Percentiles rank a stretch among this genome's conserved stretches.
These are phyloP conservation scores for Zygogramma bicolorata DNA, from an alignment of 2,888 invertebrate genomes.

Conservation along the genomic window DNA sequence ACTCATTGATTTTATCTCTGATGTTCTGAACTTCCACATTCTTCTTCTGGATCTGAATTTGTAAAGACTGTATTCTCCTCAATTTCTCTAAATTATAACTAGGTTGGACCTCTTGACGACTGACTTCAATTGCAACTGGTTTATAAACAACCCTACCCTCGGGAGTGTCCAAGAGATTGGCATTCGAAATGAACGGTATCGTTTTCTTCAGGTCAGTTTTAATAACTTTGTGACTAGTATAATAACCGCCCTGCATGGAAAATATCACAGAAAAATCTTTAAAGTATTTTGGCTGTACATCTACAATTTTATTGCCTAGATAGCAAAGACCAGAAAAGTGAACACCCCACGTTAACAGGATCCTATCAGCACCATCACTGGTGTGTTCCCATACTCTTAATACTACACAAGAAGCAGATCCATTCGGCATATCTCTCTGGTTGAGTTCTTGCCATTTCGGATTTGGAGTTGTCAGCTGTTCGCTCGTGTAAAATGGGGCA, in stretches of 20 bases:
- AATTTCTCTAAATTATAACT: slow-evolving; percentile 81
- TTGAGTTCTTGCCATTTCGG: slow-evolving; percentile 88
- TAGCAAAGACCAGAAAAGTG: slow-evolving; percentile 87
- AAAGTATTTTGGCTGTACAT: slow-evolving; percentile 76
- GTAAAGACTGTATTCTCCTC: slow-evolving; percentile 77
- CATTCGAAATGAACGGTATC: slow-evolving; percentile 58
- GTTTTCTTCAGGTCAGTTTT: slow-evolving; percentile 58
- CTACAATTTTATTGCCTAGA: slow-evolving; percentile 76
- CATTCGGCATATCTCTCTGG: slow-evolving; percentile 71
- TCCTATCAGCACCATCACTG: slow-evolving; percentile 67
- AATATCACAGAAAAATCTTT: slow-evolving; percentile 83
- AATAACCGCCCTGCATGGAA: slow-evolving; percentile 89
- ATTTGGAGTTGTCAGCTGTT: slow-evolving; percentile 77
- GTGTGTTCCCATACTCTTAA: slow-evolving; percentile 67
- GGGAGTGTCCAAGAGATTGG: slow-evolving; percentile 59
- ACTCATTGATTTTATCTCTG: slow-evolving; percentile 63
- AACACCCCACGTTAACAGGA: slow-evolving; percentile 86
- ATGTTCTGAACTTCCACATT: slow-evolving; percentile 73
- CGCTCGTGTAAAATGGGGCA: slow-evolving; percentile 87
- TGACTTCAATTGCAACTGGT: slow-evolving; percentile 68
- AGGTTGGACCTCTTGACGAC: slow-evolving; percentile 74
- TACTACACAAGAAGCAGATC: slow-evolving; percentile 65
- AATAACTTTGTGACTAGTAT: slow-evolving; percentile 72
- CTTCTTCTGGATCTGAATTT: slow-evolving; percentile 79
- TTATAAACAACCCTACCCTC: slow-evolving; percentile 57